Base-by-base conservation (phyloP, 2,113 vertebrate genomes). In the Apaloderma vittatum region DNA sequence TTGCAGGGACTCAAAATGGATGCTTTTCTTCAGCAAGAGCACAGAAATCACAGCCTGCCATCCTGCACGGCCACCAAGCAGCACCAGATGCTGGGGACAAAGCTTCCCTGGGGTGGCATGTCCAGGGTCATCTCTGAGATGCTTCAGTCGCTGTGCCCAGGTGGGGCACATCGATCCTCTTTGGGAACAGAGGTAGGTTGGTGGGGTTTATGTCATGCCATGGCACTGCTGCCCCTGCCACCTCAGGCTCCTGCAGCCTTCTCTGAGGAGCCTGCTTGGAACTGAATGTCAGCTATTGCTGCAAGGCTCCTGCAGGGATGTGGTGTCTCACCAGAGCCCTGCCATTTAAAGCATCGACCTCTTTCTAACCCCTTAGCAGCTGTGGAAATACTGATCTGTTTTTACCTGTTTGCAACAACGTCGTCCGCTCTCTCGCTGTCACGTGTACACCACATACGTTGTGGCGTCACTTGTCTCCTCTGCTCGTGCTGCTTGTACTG, bases 271-370 rank as follows among this genome's bases (percentile, higher is more conserved):
- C 63, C 26, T 0, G 2, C 70, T 66, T 73, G 61, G 73, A 77
- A 91, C 80, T 77, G 59, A 96, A 96, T 93, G 90, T 95, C 96
- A 97, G 63, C 71, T 58, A 5, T 92, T 83, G 91, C 94, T 95
- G 92, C 4, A 3, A 87, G 96, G 90, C 77, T 95, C 36, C 91
- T 95, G 61, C 81, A 79, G 81, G 84, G 89, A 46, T 80, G 52
- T 70, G 58, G 52, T 77, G 85, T 86, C 63, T 77, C n/a, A 49
- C 40, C 55, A 95, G 91, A 51, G 59, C 62, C 46, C 74, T 94
- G 90, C 86, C 51, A 27, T 91, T 96, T 92, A 92, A 74, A 97
- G 63, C 77, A 65, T 70, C 81, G 57, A 30, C 81, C 75, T 94
- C 81, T 84, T 79, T 54, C 48, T 91, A 88, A 93, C 74, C 77